Evolutionary conservation across 2,113 vertebrate genomes (phyloP), one percentile per base, ranked within the genome.

Genomic region (Python bivittatus): DNA sequence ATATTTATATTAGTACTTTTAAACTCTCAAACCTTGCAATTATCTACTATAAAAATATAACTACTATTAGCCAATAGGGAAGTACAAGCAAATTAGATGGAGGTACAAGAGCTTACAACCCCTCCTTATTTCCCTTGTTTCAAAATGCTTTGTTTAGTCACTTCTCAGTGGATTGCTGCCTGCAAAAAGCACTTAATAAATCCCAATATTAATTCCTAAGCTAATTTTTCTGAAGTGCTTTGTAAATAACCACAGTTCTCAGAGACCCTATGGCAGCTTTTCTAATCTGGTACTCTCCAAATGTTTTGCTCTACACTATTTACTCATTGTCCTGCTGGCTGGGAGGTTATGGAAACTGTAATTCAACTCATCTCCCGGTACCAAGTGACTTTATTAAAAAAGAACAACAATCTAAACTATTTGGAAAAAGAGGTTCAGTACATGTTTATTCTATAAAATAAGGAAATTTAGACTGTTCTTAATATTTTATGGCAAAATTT

Each of bases 351-450:
- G 33, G 33, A 79, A 33, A 42, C 72, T 42, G 68, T 20, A 9
- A 17, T 79, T 79, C 72, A 42, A 79, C 17, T 79, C 17, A 79
- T 58, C 20, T 23, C 4, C 33, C 7, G 20, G 10, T 20, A 38
- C 12, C 33, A 2, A 58, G n/a, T 57, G 92, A 95, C 88, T 92
- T 89, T 57, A 91, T 92, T 89, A 95, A 95, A 42, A 86, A 88
- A 94, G 90, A 93, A 15, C 2, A 84, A 84, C 2, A 48, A 88
- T 95, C 88, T 96, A 95, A 96, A 95, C 93, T 94, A 93, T 97
- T 96, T 96, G 94, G 68, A 94, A 92, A 93, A 94, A 93, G 96
- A 95, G 95, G 93, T 96, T 96, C 94, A 95, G 90, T 95, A 90
- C 89, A 90, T 94, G 90, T 79, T 86, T 88, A 92, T 91, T 52